Conservation (phyloP, 2,797 vertebrate species). For the Macrochelys suwanniensis region DNA sequence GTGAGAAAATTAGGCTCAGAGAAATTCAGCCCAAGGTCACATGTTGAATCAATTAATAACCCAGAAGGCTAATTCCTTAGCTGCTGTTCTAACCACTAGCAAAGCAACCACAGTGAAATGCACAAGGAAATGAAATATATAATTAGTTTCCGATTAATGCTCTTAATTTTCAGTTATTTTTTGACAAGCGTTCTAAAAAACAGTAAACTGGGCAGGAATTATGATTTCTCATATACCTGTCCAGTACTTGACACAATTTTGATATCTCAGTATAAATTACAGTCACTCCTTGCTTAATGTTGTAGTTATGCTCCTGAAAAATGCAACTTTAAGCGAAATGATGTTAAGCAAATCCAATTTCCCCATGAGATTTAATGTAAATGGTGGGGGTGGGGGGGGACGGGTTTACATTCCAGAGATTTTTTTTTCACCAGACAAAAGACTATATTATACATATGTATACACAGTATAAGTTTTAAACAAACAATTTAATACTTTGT, state of each 20-base stretch:
- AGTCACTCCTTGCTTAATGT: no score
- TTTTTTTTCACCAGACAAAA: no score
- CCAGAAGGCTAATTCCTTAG: not conserved
- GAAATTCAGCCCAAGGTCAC: slow-evolving; percentile 43
- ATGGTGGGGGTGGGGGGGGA: no score
- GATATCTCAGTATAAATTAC: not conserved
- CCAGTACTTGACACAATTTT: not conserved
- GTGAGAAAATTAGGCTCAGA: slow-evolving; percentile 45
- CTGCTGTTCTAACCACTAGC: not conserved
- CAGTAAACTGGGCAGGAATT: not conserved
- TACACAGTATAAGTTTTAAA: no score
- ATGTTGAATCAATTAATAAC: slow-evolving; percentile 1
- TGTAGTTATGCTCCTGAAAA: no score
- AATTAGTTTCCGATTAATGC: not conserved
- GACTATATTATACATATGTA: no score
- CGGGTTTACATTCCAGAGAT: no score
- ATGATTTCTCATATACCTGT: not conserved
- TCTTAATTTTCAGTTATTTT: not conserved
- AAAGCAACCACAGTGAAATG: not conserved
- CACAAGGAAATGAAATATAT: not conserved
- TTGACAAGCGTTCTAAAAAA: not conserved
- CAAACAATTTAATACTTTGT: no score
- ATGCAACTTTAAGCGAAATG: no score
- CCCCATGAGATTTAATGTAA: no score
- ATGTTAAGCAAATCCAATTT: no score